These are phyloP conservation scores for Notarius lentiginosus DNA, from an alignment of 2,113 vertebrate genomes.

Conservation along the genomic window DNA sequence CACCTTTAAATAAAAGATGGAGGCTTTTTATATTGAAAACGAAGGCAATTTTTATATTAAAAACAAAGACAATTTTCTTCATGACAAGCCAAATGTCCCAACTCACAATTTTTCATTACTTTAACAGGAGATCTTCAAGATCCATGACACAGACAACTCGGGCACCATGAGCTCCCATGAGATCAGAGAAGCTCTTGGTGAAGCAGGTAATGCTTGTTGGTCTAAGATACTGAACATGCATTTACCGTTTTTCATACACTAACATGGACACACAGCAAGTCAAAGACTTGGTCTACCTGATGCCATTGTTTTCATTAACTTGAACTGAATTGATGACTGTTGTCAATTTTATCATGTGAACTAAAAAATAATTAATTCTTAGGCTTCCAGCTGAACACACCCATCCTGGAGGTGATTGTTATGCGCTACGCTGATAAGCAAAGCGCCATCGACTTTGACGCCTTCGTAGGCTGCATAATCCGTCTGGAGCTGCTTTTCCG, in stretches of 20 bases:
- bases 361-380: neutral
- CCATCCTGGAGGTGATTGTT: slow-evolving; percentile 73
- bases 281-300: neutral
- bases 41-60: neutral
- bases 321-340: neutral
- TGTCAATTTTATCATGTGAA: neutral
- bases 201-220: slow-evolving; percentile 57
- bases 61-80: neutral
- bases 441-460: slow-evolving; percentile 74
- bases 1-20: neutral
- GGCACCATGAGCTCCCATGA: slow-evolving; percentile 70
- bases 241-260: neutral
- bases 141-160: slow-evolving; percentile 57
- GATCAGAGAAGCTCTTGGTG: slow-evolving; percentile 60
- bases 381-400: slow-evolving; percentile 79
- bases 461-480: slow-evolving; percentile 79
- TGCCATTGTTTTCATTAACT: neutral
- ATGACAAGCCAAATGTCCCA: neutral
- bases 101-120: neutral
- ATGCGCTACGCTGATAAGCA: slow-evolving; percentile 60
- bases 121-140: slow-evolving; percentile 63
- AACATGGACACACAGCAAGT: neutral
- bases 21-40: neutral
- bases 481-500: slow-evolving; percentile 81
- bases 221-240: neutral